These are phyloP conservation scores for Pseudomyrmex concolor DNA, from an alignment of 1,140 invertebrate genomes.

Conservation along the genomic window DNA sequence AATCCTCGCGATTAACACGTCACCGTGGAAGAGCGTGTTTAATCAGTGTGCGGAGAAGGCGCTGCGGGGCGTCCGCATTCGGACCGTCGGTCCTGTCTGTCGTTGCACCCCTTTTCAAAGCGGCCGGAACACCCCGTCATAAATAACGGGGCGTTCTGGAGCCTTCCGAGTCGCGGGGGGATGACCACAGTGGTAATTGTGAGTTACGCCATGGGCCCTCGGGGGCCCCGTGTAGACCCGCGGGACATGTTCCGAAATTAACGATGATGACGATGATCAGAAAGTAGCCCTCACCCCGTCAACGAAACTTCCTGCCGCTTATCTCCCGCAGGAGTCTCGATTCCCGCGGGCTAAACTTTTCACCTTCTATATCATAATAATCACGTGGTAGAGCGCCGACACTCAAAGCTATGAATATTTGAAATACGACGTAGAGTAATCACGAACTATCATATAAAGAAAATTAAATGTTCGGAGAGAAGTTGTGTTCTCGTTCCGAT, in stretches of 20 bases:
- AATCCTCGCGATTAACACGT: conserved; percentile 82
- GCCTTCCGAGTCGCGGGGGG: conserved; percentile 70
- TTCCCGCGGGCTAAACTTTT: conserved; percentile 25
- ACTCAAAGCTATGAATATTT: neutral
- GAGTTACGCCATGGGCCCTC: conserved; percentile 73
- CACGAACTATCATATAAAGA: neutral
- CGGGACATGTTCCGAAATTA: conserved; percentile 62
- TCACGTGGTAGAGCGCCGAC: neutral
- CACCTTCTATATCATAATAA: conserved; percentile 34
- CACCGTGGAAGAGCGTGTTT: conserved; percentile 82
- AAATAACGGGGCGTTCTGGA: conserved; percentile 78
- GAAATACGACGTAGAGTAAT: neutral
- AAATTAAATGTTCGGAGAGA: neutral
- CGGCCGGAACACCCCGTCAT: conserved; percentile 75
- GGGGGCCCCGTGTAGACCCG: conserved; percentile 22
- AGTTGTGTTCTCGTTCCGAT: neutral
- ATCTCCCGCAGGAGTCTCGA: neutral
- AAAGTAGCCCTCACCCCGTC: conserved; percentile 41
- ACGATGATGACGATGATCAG: conserved; percentile 69
- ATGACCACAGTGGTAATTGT: conserved; percentile 80
- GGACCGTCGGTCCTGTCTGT: conserved; percentile 73
- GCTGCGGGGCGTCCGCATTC: conserved; percentile 81
- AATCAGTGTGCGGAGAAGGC: conserved; percentile 81
- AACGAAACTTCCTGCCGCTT: neutral
- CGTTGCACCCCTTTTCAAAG: conserved; percentile 74